Evolutionary conservation across 2,888 invertebrate species (phyloP).

Genomic region (Drosophila koepferae): DNA sequence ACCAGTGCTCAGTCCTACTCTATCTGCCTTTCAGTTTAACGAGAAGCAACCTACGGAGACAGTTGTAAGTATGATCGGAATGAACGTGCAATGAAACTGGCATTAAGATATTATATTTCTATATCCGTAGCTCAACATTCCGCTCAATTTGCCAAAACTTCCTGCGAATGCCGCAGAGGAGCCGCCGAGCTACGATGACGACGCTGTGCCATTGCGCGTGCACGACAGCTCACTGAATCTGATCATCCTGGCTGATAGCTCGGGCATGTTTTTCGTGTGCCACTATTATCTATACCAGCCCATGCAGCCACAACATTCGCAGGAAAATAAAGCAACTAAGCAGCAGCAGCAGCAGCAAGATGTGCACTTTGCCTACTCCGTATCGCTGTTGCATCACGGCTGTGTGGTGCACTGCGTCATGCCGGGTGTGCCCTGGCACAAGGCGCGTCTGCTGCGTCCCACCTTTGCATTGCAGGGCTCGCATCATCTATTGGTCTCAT

Average conservation of each 20-base stretch:
- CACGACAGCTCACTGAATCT: constrained; percentile 93
- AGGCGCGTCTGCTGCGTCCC: constrained; percentile 91
- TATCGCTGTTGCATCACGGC: constrained; percentile 93
- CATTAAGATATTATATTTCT: background rate
- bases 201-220: constrained; percentile 91
- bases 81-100: too few relatives aligned
- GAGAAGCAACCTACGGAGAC: constrained; percentile 94
- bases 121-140: constrained; percentile 91
- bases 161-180: constrained; percentile 86
- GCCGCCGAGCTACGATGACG: constrained; percentile 90
- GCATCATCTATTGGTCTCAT: constrained; percentile 92
- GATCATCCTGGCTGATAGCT: constrained; percentile 90
- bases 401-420: constrained; percentile 93
- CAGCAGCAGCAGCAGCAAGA: constrained; percentile 67
- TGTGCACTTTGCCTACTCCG: constrained; percentile 94
- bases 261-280: constrained; percentile 91
- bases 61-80: constrained; percentile 87
- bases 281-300: constrained; percentile 94
- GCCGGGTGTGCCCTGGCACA: constrained; percentile 92
- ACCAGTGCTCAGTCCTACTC: constrained; percentile 89
- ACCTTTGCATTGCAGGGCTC: constrained; percentile 91
- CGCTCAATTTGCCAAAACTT: constrained; percentile 91
- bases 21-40: constrained; percentile 94
- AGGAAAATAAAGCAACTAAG: constrained; percentile 43
- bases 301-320: constrained; percentile 85